phyloP scores from a whole-genome alignment of 2,888 invertebrate species.

The Podotricha telesiphe region DNA sequence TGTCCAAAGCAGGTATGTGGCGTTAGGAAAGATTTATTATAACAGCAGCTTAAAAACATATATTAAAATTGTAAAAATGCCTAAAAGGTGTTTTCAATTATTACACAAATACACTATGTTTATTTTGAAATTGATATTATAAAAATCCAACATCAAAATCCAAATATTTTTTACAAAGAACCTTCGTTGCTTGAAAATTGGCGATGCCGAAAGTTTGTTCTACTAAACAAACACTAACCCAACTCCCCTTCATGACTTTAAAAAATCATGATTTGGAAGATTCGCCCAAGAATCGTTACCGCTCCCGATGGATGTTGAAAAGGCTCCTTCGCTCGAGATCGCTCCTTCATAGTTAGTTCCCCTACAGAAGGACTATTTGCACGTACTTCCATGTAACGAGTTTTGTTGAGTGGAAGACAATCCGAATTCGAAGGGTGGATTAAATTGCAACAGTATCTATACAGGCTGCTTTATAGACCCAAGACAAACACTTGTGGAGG shows the following conservation, averaged over 20 bases:
- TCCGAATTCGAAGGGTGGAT: slow-evolving; percentile 27
- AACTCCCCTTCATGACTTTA: slow-evolving; percentile 21
- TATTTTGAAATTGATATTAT: background rate
- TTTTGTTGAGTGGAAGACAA: slow-evolving; percentile 37
- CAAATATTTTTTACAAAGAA: background rate
- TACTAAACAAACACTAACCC: background rate
- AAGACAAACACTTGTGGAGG: slow-evolving; percentile 7
- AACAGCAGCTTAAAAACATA: too few species aligned
- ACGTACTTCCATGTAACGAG: slow-evolving; percentile 34
- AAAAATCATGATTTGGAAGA: slow-evolving; percentile 35
- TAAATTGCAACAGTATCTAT: slow-evolving; percentile 14
- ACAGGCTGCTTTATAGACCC: background rate
- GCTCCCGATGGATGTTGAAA: slow-evolving; percentile 27
- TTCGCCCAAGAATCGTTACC: slow-evolving; percentile 30
- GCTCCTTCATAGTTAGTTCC: slow-evolving; percentile 33
- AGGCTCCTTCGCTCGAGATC: slow-evolving; percentile 32
- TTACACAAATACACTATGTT: background rate
- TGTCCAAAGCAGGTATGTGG: too few species aligned
- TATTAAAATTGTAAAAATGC: too few species aligned
- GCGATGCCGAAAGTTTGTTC: background rate
- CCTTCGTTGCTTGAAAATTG: background rate
- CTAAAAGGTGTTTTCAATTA: too few species aligned
- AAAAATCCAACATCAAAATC: too few species aligned
- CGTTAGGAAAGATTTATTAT: too few species aligned
- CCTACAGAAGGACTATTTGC: slow-evolving; percentile 34